These are phyloP conservation scores for Pristionchus maxplancki DNA, from an alignment of 2,888 invertebrate species.

Conservation along the genomic window DNA sequence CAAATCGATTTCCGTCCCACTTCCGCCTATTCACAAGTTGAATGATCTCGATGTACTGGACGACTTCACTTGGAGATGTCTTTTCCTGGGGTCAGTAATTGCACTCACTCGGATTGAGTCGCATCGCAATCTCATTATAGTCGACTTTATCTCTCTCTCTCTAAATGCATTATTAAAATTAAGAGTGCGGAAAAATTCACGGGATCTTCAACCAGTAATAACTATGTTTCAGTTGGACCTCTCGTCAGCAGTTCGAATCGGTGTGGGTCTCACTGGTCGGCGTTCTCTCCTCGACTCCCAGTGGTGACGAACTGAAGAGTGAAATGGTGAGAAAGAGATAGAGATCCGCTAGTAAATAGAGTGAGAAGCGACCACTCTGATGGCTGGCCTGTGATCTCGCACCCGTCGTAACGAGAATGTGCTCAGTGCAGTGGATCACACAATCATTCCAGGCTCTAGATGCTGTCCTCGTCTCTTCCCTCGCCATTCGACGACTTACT, in stretches of 20 bases:
- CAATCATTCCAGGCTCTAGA: conserved; percentile 31
- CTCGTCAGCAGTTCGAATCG: conserved; percentile 68
- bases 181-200: not conserved
- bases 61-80: conserved; percentile 49
- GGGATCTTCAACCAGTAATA: too few relatives aligned
- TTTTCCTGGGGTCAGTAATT: conserved; percentile 46
- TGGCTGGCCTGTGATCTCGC: not conserved
- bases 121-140: not conserved
- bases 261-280: conserved; percentile 73
- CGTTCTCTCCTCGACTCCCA: conserved; percentile 71
- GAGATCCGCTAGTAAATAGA: not conserved
- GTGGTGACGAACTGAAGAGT: conserved; percentile 63
- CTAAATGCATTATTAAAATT: not conserved
- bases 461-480: conserved; percentile 33
- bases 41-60: conserved; percentile 44
- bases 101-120: not conserved
- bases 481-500: conserved; percentile 40
- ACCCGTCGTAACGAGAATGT: not conserved
- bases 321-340: conserved; percentile 45
- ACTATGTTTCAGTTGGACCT: conserved; percentile 66
- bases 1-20: conserved; percentile 33
- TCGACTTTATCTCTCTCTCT: too few relatives aligned
- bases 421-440: not conserved
- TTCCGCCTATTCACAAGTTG: conserved; percentile 48
- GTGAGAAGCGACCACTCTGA: not conserved